Percentiles rank a stretch among this genome's conserved stretches.
phyloP scores from a whole-genome alignment of 2,888 invertebrate genomes.

The Calameuta idolon region DNA sequence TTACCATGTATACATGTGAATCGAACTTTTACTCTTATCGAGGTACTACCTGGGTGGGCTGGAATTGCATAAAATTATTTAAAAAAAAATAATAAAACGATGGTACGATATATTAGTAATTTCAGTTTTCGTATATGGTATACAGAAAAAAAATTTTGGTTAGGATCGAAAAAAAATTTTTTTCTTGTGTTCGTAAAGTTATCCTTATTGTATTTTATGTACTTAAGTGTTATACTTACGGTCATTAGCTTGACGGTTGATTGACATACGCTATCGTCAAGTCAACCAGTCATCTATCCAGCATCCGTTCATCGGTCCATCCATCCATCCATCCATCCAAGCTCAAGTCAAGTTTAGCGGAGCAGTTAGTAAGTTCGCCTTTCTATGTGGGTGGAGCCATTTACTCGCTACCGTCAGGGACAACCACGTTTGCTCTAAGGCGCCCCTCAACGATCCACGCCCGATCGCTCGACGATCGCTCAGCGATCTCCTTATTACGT shows the following conservation, averaged over 20 bases:
- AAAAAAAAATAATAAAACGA: background rate
- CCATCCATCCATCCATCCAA: background rate
- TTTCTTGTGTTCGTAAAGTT: background rate
- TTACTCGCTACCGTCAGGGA: slow-evolving; percentile 49
- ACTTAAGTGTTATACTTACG: background rate
- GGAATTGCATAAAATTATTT: background rate
- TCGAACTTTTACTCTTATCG: background rate
- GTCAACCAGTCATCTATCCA: background rate
- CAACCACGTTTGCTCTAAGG: slow-evolving; percentile 39
- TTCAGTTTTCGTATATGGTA: background rate
- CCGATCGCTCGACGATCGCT: slow-evolving; percentile 33
- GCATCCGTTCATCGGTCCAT: background rate
- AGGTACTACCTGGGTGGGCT: background rate
- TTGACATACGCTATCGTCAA: background rate
- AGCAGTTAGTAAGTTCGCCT: slow-evolving; percentile 37
- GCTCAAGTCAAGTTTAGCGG: slow-evolving; percentile 13
- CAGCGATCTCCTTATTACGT: slow-evolving; percentile 11
- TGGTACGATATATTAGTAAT: background rate
- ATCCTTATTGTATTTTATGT: background rate
- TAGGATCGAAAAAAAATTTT: no score
- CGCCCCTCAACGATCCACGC: slow-evolving; percentile 23
- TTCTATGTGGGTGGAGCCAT: slow-evolving; percentile 50
- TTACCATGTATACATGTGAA: background rate
- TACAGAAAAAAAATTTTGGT: no score
- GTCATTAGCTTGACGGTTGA: background rate